Conservation (phyloP, 1,140 invertebrate species). For the Agrypnia vestita region DNA sequence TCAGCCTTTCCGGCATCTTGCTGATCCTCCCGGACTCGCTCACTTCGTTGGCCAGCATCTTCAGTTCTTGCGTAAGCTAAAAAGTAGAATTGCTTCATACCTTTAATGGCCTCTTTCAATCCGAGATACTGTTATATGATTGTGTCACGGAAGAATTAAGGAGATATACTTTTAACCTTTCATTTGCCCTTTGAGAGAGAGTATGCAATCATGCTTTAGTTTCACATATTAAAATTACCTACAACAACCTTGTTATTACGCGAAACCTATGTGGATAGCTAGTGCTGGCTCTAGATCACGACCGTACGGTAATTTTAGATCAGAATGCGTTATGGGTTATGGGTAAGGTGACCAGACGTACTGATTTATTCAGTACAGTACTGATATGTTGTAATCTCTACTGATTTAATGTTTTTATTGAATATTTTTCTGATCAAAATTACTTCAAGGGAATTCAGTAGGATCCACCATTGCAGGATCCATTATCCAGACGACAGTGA, state of each 20-base stretch:
- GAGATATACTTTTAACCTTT: constrained; percentile 3
- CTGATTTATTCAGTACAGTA: no score
- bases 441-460: no score
- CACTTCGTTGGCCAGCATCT: constrained; percentile 72
- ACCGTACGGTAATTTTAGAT: not conserved
- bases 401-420: no score
- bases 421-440: no score
- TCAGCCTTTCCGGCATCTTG: constrained; percentile 76
- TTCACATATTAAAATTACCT: constrained; percentile 24
- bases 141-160: not conserved
- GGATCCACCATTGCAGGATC: no score
- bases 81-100: not conserved
- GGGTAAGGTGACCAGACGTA: no score
- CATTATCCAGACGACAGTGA: no score
- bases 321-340: not conserved
- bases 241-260: constrained; percentile 2
- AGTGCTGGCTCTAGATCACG: constrained; percentile 1
- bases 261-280: not conserved
- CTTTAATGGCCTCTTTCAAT: no score
- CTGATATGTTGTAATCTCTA: no score
- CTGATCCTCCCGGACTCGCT: constrained; percentile 65
- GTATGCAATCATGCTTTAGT: constrained; percentile 1
- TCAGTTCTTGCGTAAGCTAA: constrained; percentile 77
- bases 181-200: not conserved
- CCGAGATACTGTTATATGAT: not conserved